phyloP scores from a whole-genome alignment of 2,113 vertebrate genomes.

The Mustelus asterias region DNA sequence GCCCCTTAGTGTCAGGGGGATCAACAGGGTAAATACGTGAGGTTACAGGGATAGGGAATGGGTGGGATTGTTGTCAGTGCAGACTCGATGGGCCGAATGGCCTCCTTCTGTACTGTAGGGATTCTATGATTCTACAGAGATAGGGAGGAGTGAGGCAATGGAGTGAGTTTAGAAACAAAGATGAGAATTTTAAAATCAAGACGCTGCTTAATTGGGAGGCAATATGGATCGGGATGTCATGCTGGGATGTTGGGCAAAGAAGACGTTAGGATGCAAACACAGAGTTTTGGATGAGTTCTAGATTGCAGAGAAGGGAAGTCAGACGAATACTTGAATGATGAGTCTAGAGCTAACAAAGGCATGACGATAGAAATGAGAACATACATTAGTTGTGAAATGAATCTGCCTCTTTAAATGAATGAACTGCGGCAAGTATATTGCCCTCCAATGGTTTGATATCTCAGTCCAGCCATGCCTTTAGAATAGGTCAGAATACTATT shows the following conservation, averaged over 20 bases:
- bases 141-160: background rate
- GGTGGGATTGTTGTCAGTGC: too few relatives aligned
- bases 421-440: background rate
- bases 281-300: background rate
- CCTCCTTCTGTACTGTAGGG: too few relatives aligned
- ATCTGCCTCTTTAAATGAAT: background rate
- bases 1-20: too few relatives aligned
- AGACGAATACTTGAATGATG: background rate
- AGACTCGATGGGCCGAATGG: too few relatives aligned
- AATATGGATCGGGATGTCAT: background rate
- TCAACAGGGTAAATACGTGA: too few relatives aligned
- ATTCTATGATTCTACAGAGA: background rate
- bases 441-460: background rate
- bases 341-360: background rate
- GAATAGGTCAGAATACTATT: background rate
- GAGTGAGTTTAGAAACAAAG: background rate
- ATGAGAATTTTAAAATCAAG: background rate
- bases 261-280: background rate
- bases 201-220: background rate
- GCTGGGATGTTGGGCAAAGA: background rate
- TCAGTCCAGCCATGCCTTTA: background rate
- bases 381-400: background rate
- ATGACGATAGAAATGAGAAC: background rate
- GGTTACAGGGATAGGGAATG: too few relatives aligned
- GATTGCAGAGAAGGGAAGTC: background rate